Percentiles rank a stretch among this genome's conserved stretches.
Conservation (phyloP, 2,888 invertebrate genomes). For the Corbicula japonica region DNA sequence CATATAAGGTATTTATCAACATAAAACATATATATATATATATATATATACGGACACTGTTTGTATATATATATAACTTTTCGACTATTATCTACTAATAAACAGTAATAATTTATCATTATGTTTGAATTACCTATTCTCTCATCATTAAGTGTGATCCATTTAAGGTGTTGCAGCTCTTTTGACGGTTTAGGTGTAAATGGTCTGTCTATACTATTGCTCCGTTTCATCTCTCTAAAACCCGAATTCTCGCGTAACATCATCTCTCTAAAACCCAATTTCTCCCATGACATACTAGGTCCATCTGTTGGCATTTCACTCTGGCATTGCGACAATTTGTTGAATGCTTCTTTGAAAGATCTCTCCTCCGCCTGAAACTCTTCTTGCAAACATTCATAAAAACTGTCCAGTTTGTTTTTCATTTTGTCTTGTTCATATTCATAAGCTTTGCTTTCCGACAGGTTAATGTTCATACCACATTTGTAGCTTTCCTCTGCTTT, state of each 20-base stretch:
- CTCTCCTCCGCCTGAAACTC: slow-evolving; percentile 24
- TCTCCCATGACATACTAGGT: too few relatives aligned
- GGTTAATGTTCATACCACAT: slow-evolving; percentile 48
- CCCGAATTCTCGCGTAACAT: too few relatives aligned
- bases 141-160: slow-evolving; percentile 73
- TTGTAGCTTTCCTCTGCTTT: slow-evolving; percentile 20
- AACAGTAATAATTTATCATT: too few relatives aligned
- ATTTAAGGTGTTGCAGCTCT: slow-evolving; percentile 70
- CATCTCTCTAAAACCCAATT: too few relatives aligned
- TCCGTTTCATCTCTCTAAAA: slow-evolving; percentile 26
- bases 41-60: too few relatives aligned
- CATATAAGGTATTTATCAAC: too few relatives aligned
- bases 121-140: slow-evolving; percentile 73
- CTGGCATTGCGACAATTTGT: too few relatives aligned
- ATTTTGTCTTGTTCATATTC: slow-evolving; percentile 60
- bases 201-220: slow-evolving; percentile 46
- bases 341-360: background rate
- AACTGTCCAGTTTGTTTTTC: slow-evolving; percentile 21
- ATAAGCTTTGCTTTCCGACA: slow-evolving; percentile 38
- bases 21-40: too few relatives aligned
- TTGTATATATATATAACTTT: too few relatives aligned
- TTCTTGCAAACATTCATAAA: background rate
- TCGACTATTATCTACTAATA: too few relatives aligned
- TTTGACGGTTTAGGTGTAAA: slow-evolving; percentile 67
- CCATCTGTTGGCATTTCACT: too few relatives aligned